phyloP scores from a whole-genome alignment of 2,797 vertebrate genomes.

The Sebastes oblongus region DNA sequence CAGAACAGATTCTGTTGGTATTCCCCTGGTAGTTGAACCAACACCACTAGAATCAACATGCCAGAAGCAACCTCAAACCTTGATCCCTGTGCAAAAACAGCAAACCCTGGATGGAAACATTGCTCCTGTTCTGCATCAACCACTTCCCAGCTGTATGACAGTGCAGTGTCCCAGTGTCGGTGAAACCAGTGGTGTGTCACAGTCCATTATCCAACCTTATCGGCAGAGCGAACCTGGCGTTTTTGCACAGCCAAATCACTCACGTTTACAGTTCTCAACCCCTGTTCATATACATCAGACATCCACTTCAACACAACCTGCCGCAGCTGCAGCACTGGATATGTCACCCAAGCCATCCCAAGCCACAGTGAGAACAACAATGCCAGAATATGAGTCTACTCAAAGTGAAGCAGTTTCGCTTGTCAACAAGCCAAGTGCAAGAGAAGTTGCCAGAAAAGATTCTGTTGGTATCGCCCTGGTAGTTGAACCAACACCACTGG shows the following conservation, averaged over 20 bases:
- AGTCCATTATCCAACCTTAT: constrained; percentile 9
- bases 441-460: constrained; percentile 49
- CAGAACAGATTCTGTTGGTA: constrained; percentile 61
- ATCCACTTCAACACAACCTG: constrained; percentile 48
- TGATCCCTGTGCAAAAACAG: constrained; percentile 13
- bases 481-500: constrained; percentile 48
- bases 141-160: not conserved
- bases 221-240: constrained; percentile 12
- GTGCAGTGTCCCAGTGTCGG: not conserved
- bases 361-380: not conserved
- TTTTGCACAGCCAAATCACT: constrained; percentile 12
- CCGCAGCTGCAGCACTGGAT: constrained; percentile 75
- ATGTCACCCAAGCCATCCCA: constrained; percentile 70
- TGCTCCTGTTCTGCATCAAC: constrained; percentile 10
- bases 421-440: constrained; percentile 63
- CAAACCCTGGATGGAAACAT: constrained; percentile 11
- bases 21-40: constrained; percentile 71
- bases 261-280: not conserved
- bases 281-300: constrained; percentile 18
- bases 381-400: constrained; percentile 4
- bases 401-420: constrained; percentile 67
- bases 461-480: constrained; percentile 70
- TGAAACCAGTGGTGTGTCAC: constrained; percentile 9
- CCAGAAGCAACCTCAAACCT: constrained; percentile 17
- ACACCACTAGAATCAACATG: constrained; percentile 18